phyloP scores from a whole-genome alignment of 2,113 vertebrate species.

The Sceloporus tristichus region DNA sequence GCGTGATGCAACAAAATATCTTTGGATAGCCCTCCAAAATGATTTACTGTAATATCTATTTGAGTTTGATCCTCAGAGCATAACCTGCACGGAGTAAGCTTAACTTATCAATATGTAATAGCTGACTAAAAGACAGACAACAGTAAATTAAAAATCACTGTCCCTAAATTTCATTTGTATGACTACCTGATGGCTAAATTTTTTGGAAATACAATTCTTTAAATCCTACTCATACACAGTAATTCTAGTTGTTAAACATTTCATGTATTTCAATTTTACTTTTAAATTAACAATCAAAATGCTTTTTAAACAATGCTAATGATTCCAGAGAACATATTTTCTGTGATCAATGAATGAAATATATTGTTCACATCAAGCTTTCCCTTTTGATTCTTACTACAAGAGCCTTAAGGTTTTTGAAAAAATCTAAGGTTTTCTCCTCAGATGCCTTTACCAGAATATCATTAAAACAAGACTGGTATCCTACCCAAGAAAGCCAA shows the following conservation, averaged over 20 bases:
- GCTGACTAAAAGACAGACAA: too few relatives aligned
- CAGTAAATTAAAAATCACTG: slow-evolving; percentile 1
- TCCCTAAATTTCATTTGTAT: background rate
- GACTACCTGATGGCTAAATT: too few relatives aligned
- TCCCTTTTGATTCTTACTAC: too few relatives aligned
- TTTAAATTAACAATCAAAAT: background rate
- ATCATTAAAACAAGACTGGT: too few relatives aligned
- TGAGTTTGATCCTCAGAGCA: background rate
- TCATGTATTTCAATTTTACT: background rate
- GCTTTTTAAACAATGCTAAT: background rate
- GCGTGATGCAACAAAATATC: too few relatives aligned
- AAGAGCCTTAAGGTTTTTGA: too few relatives aligned
- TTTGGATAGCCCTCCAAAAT: background rate
- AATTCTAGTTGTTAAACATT: background rate
- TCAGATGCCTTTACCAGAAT: too few relatives aligned
- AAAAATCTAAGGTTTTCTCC: too few relatives aligned
- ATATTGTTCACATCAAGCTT: too few relatives aligned
- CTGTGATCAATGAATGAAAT: background rate
- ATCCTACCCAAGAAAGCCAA: too few relatives aligned
- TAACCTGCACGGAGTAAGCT: background rate
- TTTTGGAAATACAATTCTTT: background rate
- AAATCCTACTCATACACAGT: background rate
- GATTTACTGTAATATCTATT: background rate
- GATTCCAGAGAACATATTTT: background rate
- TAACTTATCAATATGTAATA: background rate